Evolutionary conservation across 2,113 vertebrate species (phyloP).

Genomic region (Labeo rohita): DNA sequence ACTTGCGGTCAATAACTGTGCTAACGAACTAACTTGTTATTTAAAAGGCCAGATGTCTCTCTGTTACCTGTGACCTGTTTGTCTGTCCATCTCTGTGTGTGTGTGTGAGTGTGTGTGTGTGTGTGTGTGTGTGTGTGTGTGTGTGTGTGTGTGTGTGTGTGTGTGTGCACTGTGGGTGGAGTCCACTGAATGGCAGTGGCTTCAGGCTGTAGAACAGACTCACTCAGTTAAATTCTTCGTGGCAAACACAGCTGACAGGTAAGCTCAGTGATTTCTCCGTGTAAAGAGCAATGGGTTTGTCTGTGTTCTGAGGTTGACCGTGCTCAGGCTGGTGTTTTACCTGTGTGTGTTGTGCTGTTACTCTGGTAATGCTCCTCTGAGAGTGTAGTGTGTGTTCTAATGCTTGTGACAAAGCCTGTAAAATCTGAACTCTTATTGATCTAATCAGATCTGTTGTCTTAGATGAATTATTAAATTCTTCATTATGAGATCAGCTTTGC

Average conservation of each 20-base stretch:
- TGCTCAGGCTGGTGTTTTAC: not conserved
- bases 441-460: too few species aligned
- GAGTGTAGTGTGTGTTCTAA: not conserved
- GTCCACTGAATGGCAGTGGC: not conserved
- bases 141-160: too few species aligned
- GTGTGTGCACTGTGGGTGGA: not conserved
- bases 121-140: too few species aligned
- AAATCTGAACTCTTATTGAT: not conserved
- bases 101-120: too few species aligned
- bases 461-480: too few species aligned
- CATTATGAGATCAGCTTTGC: not conserved
- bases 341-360: not conserved
- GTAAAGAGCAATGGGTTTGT: not conserved
- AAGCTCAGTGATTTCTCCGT: not conserved
- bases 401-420: not conserved
- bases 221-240: not conserved
- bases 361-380: not conserved
- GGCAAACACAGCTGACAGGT: conserved; percentile 25
- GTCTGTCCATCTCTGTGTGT: too few species aligned
- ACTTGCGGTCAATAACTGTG: too few species aligned
- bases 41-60: too few species aligned
- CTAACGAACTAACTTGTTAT: too few species aligned
- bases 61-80: too few species aligned
- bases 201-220: not conserved
- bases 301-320: not conserved